Base-by-base conservation (phyloP, 2,113 vertebrate genomes). In the Porphyrio hochstetteri region DNA sequence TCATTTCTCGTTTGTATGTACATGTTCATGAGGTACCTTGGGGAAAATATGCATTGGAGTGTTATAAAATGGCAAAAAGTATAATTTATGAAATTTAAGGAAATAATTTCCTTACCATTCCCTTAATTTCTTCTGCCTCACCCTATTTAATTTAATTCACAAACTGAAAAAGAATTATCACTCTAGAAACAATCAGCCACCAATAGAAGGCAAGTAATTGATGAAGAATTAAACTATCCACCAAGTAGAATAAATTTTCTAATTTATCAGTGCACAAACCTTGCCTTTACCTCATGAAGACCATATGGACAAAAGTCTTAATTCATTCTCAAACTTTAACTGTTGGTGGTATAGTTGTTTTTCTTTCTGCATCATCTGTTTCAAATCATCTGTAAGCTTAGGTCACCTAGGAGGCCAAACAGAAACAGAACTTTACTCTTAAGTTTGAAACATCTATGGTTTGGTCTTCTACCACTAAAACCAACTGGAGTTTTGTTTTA, bases 311-410 rank as follows among this genome's bases (percentile, higher is more conserved):
- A 93, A 75, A 86, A 79, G 33, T 69, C 38, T 93, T 35, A 57
- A n/a, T 68, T 93, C 23, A 59, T 86, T 86, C 61, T 82, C 65
- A 93, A 36, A 68, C 60, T 91, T 93, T 61, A 95, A 84, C 86
- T 96, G 94, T 89, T 95, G 95, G 94, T 92, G 94, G 91, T 89
- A 92, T 53, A 28, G 46, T 64, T 96, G 29, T 92, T 96, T 93
- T 95, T 86, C 48, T 96, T 95, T 85, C 86, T 87, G 70, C 61
- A 40, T 92, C 91, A 96, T 95, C 91, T 96, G 91, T 91, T 97
- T 96, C 69, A 85, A 95, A 95, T 92, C 12, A 87, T 87, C 77
- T 92, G 21, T 92, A 89, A 87, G 69, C 35, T 60, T 76, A 89
- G 57, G 65, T 69, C 83, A 85, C 57, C 33, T 82, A 63, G 38